Conservation (phyloP, 2,797 vertebrate species). For the Xenopus petersii region DNA sequence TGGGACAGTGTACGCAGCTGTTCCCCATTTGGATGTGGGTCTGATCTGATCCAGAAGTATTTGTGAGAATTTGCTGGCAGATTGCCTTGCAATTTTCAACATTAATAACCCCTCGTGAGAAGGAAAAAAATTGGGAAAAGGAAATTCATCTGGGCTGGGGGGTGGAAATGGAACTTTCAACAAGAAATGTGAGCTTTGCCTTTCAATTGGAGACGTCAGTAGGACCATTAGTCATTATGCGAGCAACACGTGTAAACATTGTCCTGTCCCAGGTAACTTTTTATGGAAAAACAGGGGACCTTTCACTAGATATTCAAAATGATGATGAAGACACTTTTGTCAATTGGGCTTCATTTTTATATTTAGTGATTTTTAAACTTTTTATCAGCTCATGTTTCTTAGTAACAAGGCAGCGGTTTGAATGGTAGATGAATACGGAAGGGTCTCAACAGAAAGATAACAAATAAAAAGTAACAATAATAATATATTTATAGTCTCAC, state of each 20-base stretch:
- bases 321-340: no score
- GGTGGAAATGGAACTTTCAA: constrained; percentile 14
- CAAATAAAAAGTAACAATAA: no score
- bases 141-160: constrained; percentile 1
- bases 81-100: not conserved
- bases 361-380: no score
- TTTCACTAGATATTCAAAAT: no score
- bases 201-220: not conserved
- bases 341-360: no score
- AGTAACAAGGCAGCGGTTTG: no score
- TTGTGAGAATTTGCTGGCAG: constrained; percentile 8
- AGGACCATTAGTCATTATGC: constrained; percentile 3
- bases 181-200: constrained; percentile 29
- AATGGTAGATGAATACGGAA: no score
- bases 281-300: not conserved
- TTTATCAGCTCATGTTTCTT: no score
- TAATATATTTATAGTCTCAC: no score
- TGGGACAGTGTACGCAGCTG: not conserved
- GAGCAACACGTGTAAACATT: not conserved
- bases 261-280: not conserved
- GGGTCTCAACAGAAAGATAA: no score
- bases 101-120: constrained; percentile 5
- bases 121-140: constrained; percentile 1
- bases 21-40: not conserved
- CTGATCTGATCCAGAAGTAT: not conserved